These are phyloP conservation scores for Acrocephalus scirpaceus DNA, from an alignment of 2,797 vertebrate genomes.

Conservation along the genomic window DNA sequence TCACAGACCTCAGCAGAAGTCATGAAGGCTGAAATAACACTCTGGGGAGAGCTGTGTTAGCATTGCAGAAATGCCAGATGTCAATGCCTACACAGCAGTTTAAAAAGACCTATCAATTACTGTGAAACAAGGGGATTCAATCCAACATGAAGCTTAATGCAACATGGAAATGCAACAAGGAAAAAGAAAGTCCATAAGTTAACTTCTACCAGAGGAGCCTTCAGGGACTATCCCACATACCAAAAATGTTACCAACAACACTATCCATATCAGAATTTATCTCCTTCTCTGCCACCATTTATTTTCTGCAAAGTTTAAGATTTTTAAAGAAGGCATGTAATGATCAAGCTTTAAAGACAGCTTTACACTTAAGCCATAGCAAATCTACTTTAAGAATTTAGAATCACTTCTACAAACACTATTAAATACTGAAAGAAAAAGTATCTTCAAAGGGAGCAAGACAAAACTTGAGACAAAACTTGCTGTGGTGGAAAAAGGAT, in stretches of 20 bases:
- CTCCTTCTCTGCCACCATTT: not conserved
- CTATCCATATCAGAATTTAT: not conserved
- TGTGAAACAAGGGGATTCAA: not conserved
- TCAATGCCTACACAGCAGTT: not conserved
- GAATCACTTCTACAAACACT: not conserved
- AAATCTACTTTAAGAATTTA: not conserved
- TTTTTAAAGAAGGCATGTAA: not conserved
- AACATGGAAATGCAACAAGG: not conserved
- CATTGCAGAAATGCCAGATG: not conserved
- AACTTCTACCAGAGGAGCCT: not conserved
- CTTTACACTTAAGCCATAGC: not conserved
- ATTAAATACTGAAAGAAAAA: not conserved
- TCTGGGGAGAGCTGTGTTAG: not conserved
- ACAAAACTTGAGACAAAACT: not conserved
- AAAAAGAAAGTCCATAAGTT: not conserved
- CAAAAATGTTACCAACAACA: not conserved
- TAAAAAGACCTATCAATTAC: not conserved
- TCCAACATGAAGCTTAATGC: not conserved
- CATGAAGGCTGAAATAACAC: not conserved
- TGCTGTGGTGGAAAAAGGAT: not conserved
- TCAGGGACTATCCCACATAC: not conserved
- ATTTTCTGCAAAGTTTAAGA: not conserved
- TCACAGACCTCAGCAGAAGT: not conserved
- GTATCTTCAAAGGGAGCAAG: not conserved
- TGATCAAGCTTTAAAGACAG: not conserved